A percentile compares a stretch with the other conserved stretches of the same genome.
These are phyloP conservation scores for Eretmocerus hayati DNA, from an alignment of 2,888 invertebrate species.

Conservation along the genomic window DNA sequence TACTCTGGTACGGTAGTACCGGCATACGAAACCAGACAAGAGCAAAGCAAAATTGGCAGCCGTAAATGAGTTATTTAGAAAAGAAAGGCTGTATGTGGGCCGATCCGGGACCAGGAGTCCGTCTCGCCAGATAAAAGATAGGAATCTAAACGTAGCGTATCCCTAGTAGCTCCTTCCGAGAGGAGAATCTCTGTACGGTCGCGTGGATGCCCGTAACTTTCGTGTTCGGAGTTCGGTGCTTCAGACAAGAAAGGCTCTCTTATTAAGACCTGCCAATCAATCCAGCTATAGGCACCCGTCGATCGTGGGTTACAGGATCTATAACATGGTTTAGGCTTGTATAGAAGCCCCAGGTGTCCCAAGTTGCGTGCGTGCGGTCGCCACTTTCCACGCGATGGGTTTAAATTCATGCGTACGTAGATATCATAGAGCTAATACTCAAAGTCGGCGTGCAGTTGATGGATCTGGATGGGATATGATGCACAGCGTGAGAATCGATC, in stretches of 20 bases:
- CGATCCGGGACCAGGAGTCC: constrained; percentile 6
- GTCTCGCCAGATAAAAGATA: constrained; percentile 3
- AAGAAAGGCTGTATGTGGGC: background rate
- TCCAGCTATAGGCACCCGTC: no score
- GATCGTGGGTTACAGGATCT: constrained; percentile 8
- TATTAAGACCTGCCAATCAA: constrained; percentile 23
- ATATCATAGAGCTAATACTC: background rate
- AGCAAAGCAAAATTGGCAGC: constrained; percentile 24
- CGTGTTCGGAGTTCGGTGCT: no score
- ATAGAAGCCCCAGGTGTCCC: background rate
- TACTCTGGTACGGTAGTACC: no score
- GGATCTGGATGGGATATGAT: background rate
- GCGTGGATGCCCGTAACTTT: no score
- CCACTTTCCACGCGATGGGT: background rate
- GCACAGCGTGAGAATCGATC: constrained; percentile 15
- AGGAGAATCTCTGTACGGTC: no score
- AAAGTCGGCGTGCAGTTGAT: no score
- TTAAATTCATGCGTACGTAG: background rate
- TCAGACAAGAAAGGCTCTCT: constrained; percentile 3
- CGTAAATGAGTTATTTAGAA: constrained; percentile 25
- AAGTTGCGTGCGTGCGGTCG: background rate
- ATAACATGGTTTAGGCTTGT: constrained; percentile 2
- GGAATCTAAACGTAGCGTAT: background rate
- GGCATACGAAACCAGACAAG: background rate
- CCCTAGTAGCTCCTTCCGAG: constrained; percentile 7